phyloP scores from a whole-genome alignment of 2,888 invertebrate genomes.

The Pocota personata region DNA sequence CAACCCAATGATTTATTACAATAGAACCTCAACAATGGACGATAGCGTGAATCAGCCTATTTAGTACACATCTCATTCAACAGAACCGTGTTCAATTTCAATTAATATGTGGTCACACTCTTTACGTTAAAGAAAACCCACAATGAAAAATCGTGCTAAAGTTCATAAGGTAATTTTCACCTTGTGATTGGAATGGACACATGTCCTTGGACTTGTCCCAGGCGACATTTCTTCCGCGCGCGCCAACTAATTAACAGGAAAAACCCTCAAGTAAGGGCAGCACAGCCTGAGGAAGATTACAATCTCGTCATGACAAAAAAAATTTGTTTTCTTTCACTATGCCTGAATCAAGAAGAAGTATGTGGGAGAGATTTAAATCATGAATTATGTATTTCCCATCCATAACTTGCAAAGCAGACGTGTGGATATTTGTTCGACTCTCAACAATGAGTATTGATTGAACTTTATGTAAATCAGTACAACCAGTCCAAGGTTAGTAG shows the following conservation, averaged over 20 bases:
- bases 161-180: slow-evolving; percentile 39
- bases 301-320: slow-evolving; percentile 35
- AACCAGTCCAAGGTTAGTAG: slow-evolving; percentile 52
- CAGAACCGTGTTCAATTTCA: slow-evolving; percentile 32
- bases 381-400: slow-evolving; percentile 32
- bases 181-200: slow-evolving; percentile 45
- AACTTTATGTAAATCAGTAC: slow-evolving; percentile 55
- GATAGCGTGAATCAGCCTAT: neutral
- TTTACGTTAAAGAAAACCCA: neutral
- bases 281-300: slow-evolving; percentile 33
- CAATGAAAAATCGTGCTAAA: neutral
- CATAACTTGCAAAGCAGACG: slow-evolving; percentile 45
- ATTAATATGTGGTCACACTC: slow-evolving; percentile 8
- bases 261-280: too few species aligned
- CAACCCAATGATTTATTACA: neutral
- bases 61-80: neutral
- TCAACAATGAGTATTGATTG: slow-evolving; percentile 49
- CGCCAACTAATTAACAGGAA: slow-evolving; percentile 44
- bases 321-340: neutral
- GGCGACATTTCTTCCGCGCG: slow-evolving; percentile 40
- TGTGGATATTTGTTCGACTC: neutral
- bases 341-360: neutral
- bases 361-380: slow-evolving; percentile 35
- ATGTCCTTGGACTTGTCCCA: slow-evolving; percentile 61
- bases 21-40: neutral